Evolutionary conservation across 2,797 vertebrate genomes (phyloP), one percentile per base, ranked within the genome.

Genomic region (Apodemus agrarius): DNA sequence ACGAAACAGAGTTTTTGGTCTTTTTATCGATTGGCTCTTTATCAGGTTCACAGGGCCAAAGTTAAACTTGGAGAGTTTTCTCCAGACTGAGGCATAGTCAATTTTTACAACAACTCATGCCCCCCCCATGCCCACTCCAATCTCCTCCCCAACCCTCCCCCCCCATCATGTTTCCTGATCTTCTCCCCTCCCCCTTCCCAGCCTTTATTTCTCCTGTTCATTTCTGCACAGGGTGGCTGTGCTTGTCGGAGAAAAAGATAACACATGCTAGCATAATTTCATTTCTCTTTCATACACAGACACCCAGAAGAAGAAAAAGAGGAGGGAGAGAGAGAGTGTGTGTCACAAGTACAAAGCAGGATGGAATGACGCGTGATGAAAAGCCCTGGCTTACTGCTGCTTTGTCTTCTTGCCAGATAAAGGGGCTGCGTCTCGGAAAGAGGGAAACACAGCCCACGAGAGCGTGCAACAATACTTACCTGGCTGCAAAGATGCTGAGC

Each of bases 321-420:
- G 40, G 67, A 22, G 34, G 7, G 52, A 52, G 40, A 52, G 40
- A 21, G 75, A 79, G 75, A 24, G 59, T n/a, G n/a, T n/a, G n/a
- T n/a, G n/a, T 90, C 98, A 96, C 91, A 76, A 97, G 96, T 65
- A 94, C 96, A 97, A 97, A 98, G 97, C 97, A 95, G 40, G 61
- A 97, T n/a, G 0, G 96, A 98, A 96, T 98, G 98, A 98, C 98
- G 99, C 95, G 97, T 97, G 98, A 98, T 98, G 98, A 98, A 98
- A 98, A 98, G 4, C 43, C 95, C 96, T 46, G 31, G 95, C 95
- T 0, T 17, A 93, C 97, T 98, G 98, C 98, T 97, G 94, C 97
- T 98, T 97, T 98, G 98, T 98, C 98, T 98, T 97, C 82, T 96
- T 98, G 90, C 87, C 65, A 98, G 98, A 98, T 97, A 98, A 98